These are phyloP conservation scores for Phaethornis superciliosus DNA, from an alignment of 2,113 vertebrate genomes.

Conservation along the genomic window DNA sequence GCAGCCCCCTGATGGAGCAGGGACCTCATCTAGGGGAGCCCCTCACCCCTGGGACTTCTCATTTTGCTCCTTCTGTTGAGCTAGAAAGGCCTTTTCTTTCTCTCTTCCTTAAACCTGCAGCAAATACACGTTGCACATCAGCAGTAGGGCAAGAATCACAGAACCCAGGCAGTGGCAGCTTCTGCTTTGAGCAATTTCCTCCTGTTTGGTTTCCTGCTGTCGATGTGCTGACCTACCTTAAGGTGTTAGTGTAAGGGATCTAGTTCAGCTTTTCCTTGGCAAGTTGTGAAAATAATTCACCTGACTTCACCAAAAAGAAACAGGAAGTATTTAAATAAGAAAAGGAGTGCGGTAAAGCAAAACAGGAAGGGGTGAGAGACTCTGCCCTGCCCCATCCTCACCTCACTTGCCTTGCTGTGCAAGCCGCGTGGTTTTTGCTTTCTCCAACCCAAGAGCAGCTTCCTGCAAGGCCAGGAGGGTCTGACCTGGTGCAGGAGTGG, in stretches of 20 bases:
- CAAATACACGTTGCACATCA: not conserved
- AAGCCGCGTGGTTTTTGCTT: not conserved
- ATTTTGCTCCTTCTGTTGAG: not conserved
- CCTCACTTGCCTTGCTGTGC: not conserved
- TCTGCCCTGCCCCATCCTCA: not conserved
- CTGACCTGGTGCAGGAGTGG: not conserved
- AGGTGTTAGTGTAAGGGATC: not conserved
- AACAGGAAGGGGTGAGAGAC: constrained; percentile 60
- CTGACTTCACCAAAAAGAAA: constrained; percentile 15
- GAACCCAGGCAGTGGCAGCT: not conserved
- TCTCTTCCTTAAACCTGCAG: not conserved
- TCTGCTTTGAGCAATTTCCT: not conserved
- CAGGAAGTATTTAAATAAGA: constrained; percentile 48
- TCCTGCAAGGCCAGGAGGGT: not conserved
- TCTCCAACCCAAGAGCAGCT: not conserved
- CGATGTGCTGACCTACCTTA: not conserved
- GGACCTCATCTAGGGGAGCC: not conserved
- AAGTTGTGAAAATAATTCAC: not conserved
- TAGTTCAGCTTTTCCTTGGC: not conserved
- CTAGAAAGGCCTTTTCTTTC: not conserved
- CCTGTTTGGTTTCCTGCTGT: not conserved
- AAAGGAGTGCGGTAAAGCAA: constrained; percentile 9
- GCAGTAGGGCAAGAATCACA: not conserved
- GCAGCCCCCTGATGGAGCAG: not conserved
- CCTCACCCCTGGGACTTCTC: not conserved